A percentile compares a stretch with the other conserved stretches of the same genome.
phyloP scores from a whole-genome alignment of 2,113 vertebrate species.

The Nansenia antarctica region DNA sequence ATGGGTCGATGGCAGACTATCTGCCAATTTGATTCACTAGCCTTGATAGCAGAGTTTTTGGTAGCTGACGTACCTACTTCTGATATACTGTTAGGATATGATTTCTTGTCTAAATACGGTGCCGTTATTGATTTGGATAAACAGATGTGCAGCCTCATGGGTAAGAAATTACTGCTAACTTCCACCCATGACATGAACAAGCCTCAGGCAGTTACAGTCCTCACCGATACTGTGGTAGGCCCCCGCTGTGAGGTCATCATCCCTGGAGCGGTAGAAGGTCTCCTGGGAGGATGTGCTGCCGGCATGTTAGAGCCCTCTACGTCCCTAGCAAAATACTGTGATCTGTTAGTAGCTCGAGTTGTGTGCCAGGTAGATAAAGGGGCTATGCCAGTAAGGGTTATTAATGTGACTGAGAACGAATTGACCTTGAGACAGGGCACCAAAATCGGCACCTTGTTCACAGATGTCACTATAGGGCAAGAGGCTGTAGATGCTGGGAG shows the following conservation, averaged over 20 bases:
- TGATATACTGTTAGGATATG: neutral
- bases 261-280: too few species aligned
- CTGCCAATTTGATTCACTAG: neutral
- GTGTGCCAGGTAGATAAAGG: neutral
- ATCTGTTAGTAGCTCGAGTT: slow-evolving; percentile 2
- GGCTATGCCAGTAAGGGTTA: too few species aligned
- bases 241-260: too few species aligned
- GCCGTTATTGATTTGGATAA: neutral
- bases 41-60: neutral
- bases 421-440: neutral
- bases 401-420: neutral
- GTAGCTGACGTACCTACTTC: neutral
- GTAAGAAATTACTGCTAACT: too few species aligned
- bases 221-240: too few species aligned
- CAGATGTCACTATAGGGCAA: neutral
- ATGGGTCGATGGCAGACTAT: neutral
- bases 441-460: too few species aligned
- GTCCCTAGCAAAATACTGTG: too few species aligned
- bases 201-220: too few species aligned
- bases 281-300: neutral
- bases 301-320: slow-evolving; percentile 13
- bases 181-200: too few species aligned
- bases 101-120: neutral
- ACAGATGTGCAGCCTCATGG: too few species aligned
- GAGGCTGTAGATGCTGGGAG: neutral